Conservation (phyloP, 2,113 vertebrate genomes). For the Dolichallabes microphthalmus region DNA sequence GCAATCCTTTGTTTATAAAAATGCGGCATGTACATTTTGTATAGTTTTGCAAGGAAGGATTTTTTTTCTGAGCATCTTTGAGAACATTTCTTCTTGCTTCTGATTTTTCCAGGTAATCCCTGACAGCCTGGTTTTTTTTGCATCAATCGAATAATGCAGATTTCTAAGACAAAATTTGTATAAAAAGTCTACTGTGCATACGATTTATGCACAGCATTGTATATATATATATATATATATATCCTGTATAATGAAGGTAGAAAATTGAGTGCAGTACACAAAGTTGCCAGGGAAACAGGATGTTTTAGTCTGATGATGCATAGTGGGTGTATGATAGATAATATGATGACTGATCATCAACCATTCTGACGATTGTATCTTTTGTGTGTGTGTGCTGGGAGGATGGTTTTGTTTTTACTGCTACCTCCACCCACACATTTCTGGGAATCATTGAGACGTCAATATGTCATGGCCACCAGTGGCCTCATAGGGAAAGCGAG, state of each 20-base stretch:
- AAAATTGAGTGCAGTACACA: neutral
- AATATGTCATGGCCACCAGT: neutral
- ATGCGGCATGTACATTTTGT: neutral
- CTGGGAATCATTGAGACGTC: neutral
- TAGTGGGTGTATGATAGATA: neutral
- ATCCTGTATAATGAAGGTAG: too few relatives aligned
- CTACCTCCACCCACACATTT: too few relatives aligned
- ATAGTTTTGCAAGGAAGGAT: neutral
- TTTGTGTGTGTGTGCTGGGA: too few relatives aligned
- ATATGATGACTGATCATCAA: too few relatives aligned
- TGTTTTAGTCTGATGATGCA: neutral
- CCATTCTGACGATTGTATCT: too few relatives aligned
- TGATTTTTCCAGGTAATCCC: neutral
- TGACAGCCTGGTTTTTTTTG: neutral
- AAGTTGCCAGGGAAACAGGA: neutral
- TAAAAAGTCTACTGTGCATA: neutral
- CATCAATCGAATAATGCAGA: neutral
- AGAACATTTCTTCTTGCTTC: neutral
- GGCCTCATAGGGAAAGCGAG: neutral
- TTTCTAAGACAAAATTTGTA: neutral
- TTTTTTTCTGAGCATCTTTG: neutral
- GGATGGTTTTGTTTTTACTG: too few relatives aligned
- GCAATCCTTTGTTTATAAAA: neutral
- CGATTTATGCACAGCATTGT: neutral
- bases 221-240: too few relatives aligned